These are phyloP conservation scores for Drymodes brunneopygia DNA, from an alignment of 2,113 vertebrate genomes.

Conservation along the genomic window DNA sequence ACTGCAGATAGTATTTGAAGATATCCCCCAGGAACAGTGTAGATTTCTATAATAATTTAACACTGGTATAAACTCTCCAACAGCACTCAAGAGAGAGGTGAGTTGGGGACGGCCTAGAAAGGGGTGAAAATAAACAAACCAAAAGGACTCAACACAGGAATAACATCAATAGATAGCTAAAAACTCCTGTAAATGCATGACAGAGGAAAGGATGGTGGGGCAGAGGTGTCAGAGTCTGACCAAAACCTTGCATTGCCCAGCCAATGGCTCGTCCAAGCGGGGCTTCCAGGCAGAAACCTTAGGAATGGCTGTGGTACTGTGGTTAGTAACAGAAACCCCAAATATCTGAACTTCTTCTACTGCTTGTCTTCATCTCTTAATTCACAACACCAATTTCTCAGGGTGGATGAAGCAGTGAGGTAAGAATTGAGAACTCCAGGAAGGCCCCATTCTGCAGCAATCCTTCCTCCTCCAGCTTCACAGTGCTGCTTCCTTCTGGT, in stretches of 20 bases:
- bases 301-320: neutral
- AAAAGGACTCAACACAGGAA: neutral
- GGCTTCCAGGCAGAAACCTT: neutral
- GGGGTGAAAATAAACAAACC: conserved; percentile 1
- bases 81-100: neutral
- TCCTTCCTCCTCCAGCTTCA: neutral
- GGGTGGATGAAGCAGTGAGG: neutral
- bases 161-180: neutral
- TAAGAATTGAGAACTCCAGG: neutral
- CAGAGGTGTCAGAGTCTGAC: neutral
- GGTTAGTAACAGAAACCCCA: neutral
- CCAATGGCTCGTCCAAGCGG: rapidly evolving
- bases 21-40: neutral
- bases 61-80: neutral
- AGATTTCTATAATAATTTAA: neutral
- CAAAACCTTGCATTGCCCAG: neutral
- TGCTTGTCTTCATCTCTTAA: neutral
- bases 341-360: neutral
- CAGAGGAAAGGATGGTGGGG: neutral
- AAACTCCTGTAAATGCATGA: neutral
- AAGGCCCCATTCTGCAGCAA: neutral
- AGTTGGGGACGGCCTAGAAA: neutral
- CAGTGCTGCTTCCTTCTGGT: neutral
- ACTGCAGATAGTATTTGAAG: conserved; percentile 10
- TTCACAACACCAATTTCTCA: neutral